Evolutionary conservation across 2,113 vertebrate genomes (phyloP), one percentile per base, ranked within the genome.

Genomic region (Danionella cerebrum): DNA sequence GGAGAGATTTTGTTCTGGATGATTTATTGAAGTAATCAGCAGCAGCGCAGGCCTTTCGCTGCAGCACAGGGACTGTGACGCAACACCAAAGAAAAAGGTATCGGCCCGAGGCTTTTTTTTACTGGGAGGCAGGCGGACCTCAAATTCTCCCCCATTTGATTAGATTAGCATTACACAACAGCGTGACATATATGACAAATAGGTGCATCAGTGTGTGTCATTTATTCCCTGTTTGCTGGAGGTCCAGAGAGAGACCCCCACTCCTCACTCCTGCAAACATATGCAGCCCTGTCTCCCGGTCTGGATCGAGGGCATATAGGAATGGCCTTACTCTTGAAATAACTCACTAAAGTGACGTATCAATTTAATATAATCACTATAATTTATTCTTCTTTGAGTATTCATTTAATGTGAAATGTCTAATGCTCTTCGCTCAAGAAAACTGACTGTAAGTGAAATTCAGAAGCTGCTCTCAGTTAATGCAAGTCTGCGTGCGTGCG

Each of bases 161-260:
- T 91, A 91, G 86, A 91, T 90, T 91, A 91, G 84, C 89, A 94
- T 92, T 90, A 92, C 93, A 88, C 84, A 91, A 88, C 84, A 88
- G 77, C 83, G 76, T 91, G 91, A 92, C 89, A 95, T 77, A 71
- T 81, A 89, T 93, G 91, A 96, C 89, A 94, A 95, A 94, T 91
- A 93, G 91, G 82, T 84, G 73, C 88, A 92, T 93, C 91, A 93
- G 84, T 86, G 83, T 78, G 80, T 75, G 86, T 89, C 90, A 92
- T 89, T 93, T 87, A 84, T 86, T 90, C 78, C 79, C 39, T 18
- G 69, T 70, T 81, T 78, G 70, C 76, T 51, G 70, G 76, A 78
- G 70, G 74, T 77, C 82, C 77, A 69, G 18, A 35, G 71, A 44
- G 65, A 19, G 60, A 64, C 42, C 60, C 35, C 29, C 74, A 78